A percentile compares a stretch with the other conserved stretches of the same genome.
Evolutionary conservation across 1,140 invertebrate genomes (phyloP).

Genomic region (Heterodera schachtii): DNA sequence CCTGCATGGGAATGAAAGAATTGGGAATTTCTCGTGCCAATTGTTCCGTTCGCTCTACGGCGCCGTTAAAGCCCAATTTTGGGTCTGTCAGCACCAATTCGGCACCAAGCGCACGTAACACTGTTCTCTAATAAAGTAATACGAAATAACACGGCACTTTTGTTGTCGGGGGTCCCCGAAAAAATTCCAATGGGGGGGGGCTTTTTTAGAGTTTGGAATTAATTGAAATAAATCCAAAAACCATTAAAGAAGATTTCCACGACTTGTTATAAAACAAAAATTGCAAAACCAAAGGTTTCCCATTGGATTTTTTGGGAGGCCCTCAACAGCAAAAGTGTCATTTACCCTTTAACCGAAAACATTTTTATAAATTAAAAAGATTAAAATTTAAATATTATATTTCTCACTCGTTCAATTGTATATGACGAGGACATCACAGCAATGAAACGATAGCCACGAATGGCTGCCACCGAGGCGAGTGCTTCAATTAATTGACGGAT

Average conservation of each 20-base stretch:
- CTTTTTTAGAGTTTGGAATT: too few species aligned
- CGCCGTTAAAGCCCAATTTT: constrained; percentile 54
- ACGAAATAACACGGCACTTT: too few species aligned
- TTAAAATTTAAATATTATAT: background rate
- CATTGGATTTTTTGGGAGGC: too few species aligned
- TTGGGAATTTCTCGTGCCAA: constrained; percentile 56
- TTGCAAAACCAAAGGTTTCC: too few species aligned
- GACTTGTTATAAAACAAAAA: too few species aligned
- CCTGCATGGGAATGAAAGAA: constrained; percentile 56
- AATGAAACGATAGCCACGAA: constrained; percentile 64
- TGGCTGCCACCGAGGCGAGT: constrained; percentile 45
- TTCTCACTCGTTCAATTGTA: constrained; percentile 47
- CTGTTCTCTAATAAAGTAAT: constrained; percentile 45
- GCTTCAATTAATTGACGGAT: constrained; percentile 5
- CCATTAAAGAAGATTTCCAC: too few species aligned
- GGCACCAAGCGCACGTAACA: constrained; percentile 61
- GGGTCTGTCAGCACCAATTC: constrained; percentile 60
- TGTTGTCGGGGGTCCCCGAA: too few species aligned
- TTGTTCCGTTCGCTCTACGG: constrained; percentile 60
- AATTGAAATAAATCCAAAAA: too few species aligned
- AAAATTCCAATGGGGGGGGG: too few species aligned
- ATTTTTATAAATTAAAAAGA: background rate
- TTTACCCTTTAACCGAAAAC: background rate
- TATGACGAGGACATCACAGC: constrained; percentile 68
- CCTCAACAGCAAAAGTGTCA: too few species aligned